Base-by-base conservation (phyloP, 2,797 vertebrate genomes). In the Numenius phaeopus region DNA sequence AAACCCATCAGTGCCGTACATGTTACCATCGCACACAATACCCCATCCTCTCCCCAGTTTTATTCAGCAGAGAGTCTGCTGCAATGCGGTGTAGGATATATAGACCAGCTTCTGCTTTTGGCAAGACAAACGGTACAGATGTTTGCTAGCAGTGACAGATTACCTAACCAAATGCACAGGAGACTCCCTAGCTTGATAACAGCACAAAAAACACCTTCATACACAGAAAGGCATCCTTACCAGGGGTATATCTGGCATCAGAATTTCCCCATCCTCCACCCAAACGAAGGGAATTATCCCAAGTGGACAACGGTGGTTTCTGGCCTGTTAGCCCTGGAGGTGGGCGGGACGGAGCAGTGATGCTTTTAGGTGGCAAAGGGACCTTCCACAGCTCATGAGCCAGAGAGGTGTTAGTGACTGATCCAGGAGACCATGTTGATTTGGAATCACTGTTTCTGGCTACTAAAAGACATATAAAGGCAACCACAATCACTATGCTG, bases 371-470 rank as follows among this genome's bases (percentile, higher is more conserved):
- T 97, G 99, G 98, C 98, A 99, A 98, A 98, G 99, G 99, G 97
- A 99, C 99, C 98, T 99, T 99, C 99, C 99, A 99, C 98, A 99
- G 99, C 99, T 99, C 99, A 83, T 99, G 99, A 98, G 99, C 99
- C 98, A 99, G 98, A 98, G 99, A 99, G 98, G 99, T 99, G 99
- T 99, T 99, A 98, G 98, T 99, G 98, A 99, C 98, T 98, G 99
- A 98, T 98, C 99, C 98, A 97, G 99, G 99, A 98, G 99, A 99
- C 99, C 99, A 99, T 2, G 98, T 98, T 96, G 98, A 98, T 98
- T 99, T 99, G 98, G 99, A 99, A 98, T 99, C 99, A 98, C 99
- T 99, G 98, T 99, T 99, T 99, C 99, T 99, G 98, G 99, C 99
- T 99, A 98, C 94, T 97, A 19, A 49, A 77, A 87, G 83, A 82